Evolutionary conservation across 2,888 invertebrate species (phyloP).

Genomic region (Auanema freiburgensis): DNA sequence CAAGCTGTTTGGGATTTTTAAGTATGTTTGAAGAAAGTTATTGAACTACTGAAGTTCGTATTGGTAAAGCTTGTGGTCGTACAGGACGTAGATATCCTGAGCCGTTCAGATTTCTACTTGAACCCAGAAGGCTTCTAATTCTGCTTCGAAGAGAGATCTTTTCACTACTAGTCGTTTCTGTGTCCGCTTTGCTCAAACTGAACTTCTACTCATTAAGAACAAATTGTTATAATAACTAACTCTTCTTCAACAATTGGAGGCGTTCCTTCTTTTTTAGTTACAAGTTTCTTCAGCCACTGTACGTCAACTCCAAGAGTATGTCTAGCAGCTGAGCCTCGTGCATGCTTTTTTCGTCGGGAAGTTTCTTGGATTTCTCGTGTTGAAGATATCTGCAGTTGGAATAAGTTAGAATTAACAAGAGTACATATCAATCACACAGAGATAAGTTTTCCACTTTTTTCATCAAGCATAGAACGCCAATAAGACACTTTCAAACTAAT

Average conservation of each 20-base stretch:
- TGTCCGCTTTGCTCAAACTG: neutral
- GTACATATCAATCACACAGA: neutral
- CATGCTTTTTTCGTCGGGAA: slow-evolving; percentile 46
- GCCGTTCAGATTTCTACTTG: slow-evolving; percentile 26
- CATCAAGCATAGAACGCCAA: neutral
- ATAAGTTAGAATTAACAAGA: no score
- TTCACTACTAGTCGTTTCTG: slow-evolving; percentile 1
- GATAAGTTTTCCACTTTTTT: neutral
- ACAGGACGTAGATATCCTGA: no score
- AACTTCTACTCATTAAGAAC: no score
- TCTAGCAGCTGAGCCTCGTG: slow-evolving; percentile 49
- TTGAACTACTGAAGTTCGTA: no score
- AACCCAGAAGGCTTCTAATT: slow-evolving; percentile 41
- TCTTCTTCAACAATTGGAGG: slow-evolving; percentile 7
- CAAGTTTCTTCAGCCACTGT: slow-evolving; percentile 57
- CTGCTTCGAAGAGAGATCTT: slow-evolving; percentile 34
- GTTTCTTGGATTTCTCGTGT: neutral
- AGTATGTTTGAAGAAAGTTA: no score
- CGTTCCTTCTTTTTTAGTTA: slow-evolving; percentile 24
- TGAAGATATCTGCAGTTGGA: no score
- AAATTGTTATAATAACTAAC: neutral
- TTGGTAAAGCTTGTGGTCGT: no score
- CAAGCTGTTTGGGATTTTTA: no score
- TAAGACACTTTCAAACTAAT: no score
- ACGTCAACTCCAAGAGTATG: slow-evolving; percentile 63